Evolutionary conservation across 2,888 invertebrate species (phyloP).

Genomic region (Corythucha ciliata): DNA sequence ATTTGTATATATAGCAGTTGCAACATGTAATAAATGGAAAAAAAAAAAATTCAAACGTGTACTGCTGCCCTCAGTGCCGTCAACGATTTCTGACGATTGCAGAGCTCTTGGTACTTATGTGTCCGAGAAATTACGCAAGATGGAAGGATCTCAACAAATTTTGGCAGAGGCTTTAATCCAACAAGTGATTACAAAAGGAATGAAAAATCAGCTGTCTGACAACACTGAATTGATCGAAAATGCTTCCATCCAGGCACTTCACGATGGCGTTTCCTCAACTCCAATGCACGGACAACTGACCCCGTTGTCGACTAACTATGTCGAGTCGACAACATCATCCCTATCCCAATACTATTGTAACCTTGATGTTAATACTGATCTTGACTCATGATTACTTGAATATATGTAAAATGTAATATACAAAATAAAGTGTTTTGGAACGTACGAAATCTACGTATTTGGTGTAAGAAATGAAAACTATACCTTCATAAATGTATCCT

Average conservation of each 20-base stretch:
- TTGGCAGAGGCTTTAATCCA: constrained; percentile 1
- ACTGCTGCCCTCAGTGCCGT: background rate
- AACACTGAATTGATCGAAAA: background rate
- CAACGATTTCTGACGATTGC: background rate
- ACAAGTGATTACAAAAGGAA: background rate
- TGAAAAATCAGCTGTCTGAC: constrained; percentile 3
- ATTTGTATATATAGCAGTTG: too few relatives aligned
- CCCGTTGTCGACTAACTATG: background rate
- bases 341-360: background rate
- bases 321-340: background rate
- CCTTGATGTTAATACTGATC: too few relatives aligned
- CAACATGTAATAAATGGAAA: too few relatives aligned
- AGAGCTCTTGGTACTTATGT: background rate
- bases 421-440: too few relatives aligned
- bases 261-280: too few relatives aligned
- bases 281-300: too few relatives aligned
- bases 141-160: constrained; percentile 3
- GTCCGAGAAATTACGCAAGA: background rate
- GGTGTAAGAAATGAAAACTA: too few relatives aligned
- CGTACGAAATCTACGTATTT: too few relatives aligned
- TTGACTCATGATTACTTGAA: too few relatives aligned
- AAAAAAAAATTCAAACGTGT: background rate
- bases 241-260: background rate
- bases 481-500: too few relatives aligned
- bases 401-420: too few relatives aligned